Evolutionary conservation across 2,113 vertebrate species (phyloP).

Genomic region (Hucho hucho): DNA sequence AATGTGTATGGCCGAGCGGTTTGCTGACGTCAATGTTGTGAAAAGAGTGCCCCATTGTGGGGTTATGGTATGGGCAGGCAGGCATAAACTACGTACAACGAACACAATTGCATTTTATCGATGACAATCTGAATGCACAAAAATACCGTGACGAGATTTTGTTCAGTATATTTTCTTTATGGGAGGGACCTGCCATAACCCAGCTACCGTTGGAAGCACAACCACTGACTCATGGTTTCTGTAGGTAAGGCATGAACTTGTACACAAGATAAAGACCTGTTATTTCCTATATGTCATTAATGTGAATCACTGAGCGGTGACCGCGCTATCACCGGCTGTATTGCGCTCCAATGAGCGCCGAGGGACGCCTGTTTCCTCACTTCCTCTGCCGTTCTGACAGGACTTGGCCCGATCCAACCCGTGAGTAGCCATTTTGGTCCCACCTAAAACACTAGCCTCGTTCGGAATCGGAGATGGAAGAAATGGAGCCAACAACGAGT

Average conservation of each 20-base stretch:
- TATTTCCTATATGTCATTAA: not conserved
- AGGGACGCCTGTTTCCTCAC: conserved; percentile 65
- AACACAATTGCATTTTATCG: no score
- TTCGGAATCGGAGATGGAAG: conserved; percentile 67
- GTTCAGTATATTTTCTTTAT: no score
- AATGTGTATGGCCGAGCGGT: no score
- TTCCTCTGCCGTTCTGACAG: conserved; percentile 63
- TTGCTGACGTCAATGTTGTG: no score
- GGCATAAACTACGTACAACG: no score
- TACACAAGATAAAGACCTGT: not conserved
- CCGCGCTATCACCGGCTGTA: not conserved
- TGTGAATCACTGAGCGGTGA: not conserved
- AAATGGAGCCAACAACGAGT: conserved; percentile 58
- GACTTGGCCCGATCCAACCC: conserved; percentile 67
- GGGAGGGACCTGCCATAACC: no score
- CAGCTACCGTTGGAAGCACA: not conserved
- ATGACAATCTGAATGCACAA: no score
- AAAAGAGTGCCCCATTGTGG: no score
- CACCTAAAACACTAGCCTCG: conserved; percentile 64
- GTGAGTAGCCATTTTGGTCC: conserved; percentile 91
- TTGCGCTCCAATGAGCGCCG: conserved; percentile 42
- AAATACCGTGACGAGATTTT: no score
- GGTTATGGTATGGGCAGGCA: no score
- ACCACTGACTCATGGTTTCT: not conserved
- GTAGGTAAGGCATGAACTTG: not conserved